phyloP scores from a whole-genome alignment of 2,888 invertebrate genomes.

The Selenia dentaria region DNA sequence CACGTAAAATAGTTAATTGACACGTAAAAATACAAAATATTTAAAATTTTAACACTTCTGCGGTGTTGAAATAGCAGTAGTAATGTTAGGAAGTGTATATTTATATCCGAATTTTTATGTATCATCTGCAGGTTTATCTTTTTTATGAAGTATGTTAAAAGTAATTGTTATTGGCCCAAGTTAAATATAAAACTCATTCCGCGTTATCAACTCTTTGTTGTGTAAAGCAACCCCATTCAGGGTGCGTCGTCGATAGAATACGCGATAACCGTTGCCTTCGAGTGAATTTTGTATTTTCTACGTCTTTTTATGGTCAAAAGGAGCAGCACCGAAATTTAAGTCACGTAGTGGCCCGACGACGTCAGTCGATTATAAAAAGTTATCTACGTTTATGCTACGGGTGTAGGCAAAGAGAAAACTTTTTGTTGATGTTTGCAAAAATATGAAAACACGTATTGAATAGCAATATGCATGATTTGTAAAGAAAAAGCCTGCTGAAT shows the following conservation, averaged over 20 bases:
- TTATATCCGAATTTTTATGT: too few relatives aligned
- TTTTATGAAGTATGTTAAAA: conserved; percentile 5
- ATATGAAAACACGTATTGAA: conserved; percentile 22
- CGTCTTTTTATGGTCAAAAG: conserved; percentile 44
- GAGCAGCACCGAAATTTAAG: conserved; percentile 45
- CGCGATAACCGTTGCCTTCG: conserved; percentile 55
- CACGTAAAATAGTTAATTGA: too few relatives aligned
- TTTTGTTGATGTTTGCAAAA: conserved; percentile 20
- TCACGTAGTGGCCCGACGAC: conserved; percentile 45
- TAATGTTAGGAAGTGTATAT: too few relatives aligned
- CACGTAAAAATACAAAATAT: too few relatives aligned
- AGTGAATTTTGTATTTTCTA: conserved; percentile 47
- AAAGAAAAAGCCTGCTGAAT: neutral
- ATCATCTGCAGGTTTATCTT: neutral
- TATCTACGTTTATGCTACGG: conserved; percentile 23
- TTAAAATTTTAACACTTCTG: too few relatives aligned
- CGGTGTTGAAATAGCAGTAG: too few relatives aligned
- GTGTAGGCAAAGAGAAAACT: conserved; percentile 16
- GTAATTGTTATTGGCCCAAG: conserved; percentile 19
- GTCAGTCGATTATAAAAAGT: conserved; percentile 37
- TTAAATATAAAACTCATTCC: conserved; percentile 46
- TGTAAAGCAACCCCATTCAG: conserved; percentile 53
- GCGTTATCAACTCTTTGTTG: conserved; percentile 59
- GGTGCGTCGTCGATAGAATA: conserved; percentile 54
- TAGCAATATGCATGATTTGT: conserved; percentile 6